Base-by-base conservation (phyloP, 2,113 vertebrate species). In the Paramormyrops kingsleyae region DNA sequence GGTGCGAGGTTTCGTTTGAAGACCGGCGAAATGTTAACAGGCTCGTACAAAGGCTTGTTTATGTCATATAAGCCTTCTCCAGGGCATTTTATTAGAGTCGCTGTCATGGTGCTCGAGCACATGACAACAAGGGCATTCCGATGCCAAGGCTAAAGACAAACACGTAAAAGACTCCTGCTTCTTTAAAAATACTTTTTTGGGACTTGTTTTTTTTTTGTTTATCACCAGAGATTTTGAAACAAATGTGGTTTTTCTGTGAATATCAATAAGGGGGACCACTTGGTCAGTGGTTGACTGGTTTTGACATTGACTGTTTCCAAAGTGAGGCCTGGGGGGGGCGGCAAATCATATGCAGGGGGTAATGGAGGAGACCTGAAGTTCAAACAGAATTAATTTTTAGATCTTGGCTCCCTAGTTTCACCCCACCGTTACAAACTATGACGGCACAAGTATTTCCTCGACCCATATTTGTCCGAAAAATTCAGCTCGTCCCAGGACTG, bases 11-110 rank as follows among this genome's bases (percentile, higher is more conserved):
- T 90, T 62, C 31, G 84, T 9, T 53, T 77, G 88, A 91, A 90
- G 84, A 59, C 83, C 31, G 50, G 52, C 70, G 83, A 88, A 83
- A 89, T 89, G 88, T 92, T 91, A 89, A 92, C 89, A 90, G 90
- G 90, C 70, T 89, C 47, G 50, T 91, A 89, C 59, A 83, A 52
- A 13, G 31, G 27, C 87, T 66, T 89, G 39, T 62, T 46, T 85
- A 39, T 39, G 77, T 46, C 46, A 9, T 12, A 56, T 13, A n/a
- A 7, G 87, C 59, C 31, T 87, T 52, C 39, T 87, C 31, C n/a
- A 35, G 6, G 31, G 50, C 24, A 39, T 87, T 87, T 87, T 87
- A 87, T 87, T 87, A 87, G 4, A 52, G 50, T 8, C 1, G 3
- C 50, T 39, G 27, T 53, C 4, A 21, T 87, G 85, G n/a, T 9